Evolutionary conservation across 2,888 invertebrate genomes (phyloP), one percentile per base, ranked within the genome.

Genomic region (Leptopilina drosophilae): DNA sequence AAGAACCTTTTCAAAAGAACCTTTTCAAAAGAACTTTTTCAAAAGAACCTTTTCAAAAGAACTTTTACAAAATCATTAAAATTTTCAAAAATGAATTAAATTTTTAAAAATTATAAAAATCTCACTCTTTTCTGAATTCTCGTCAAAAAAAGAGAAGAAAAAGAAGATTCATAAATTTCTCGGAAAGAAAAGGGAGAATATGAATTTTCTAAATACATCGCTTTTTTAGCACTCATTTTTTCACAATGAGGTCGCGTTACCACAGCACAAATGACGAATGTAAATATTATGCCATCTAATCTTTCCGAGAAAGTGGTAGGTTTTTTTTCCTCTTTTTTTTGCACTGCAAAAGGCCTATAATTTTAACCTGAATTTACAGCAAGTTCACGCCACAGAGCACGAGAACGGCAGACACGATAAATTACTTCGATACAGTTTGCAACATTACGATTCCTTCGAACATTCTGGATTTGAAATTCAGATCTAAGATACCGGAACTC

Each of bases 401-500:
- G 56, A 73, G 56, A 73, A 73, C 33, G n/a, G 56, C 8, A 73
- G 73, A 56, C 56, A 56, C 40, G 73, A 59, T 73, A 73, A 73
- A 73, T 73, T 73, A 73, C 73, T 73, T 59, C 56, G 40, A 73
- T 59, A 73, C 56, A 73, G 73, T 73, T 56, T 73, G 73, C 73
- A 73, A 56, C 73, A 73, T 73, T 73, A 53, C 73, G 73, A 73
- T 73, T 73, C 73, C 73, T 56, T 56, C 73, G 73, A 73, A 73
- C 56, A 59, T 73, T 73, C 56, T n/a, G 15, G 73, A 73, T 73
- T 73, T 59, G 73, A 73, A 73, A 73, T 56, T 73, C 73, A 73
- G 73, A 73, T 73, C 73, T 59, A 56, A 56, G 53, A 73, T 73
- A 73, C 73, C 73, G 73, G 73, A 73, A 59, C 56, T 73, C 53